A percentile compares a stretch with the other conserved stretches of the same genome.
Evolutionary conservation across 92 coral and sea anemone genomes (phyloP).

Genomic region (Parazoanthus swiftii): DNA sequence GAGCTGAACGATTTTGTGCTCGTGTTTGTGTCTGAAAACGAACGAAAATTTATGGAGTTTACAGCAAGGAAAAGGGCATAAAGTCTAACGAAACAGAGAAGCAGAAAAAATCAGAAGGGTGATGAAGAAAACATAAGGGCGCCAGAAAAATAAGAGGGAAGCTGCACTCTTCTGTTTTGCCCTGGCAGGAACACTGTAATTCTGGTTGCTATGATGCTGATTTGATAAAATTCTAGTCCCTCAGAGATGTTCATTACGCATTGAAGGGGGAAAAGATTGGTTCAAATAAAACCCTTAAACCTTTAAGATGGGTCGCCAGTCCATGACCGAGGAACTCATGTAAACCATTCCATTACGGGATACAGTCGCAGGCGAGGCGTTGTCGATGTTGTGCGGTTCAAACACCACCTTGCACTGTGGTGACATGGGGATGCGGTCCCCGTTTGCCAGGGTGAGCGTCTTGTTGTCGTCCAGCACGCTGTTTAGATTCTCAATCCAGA

Average conservation of each 20-base stretch:
- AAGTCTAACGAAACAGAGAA: no score
- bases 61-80: no score
- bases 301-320: conserved; percentile 90
- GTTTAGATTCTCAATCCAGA: conserved; percentile 92
- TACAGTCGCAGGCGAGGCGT: conserved; percentile 93
- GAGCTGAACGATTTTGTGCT: no score
- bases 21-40: no score
- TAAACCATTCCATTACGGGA: conserved; percentile 93
- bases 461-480: conserved; percentile 89
- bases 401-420: conserved; percentile 89
- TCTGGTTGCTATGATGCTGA: background rate
- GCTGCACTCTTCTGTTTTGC: no score
- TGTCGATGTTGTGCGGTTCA: conserved; percentile 91
- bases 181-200: no score
- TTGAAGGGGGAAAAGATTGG: background rate
- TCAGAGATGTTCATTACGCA: background rate
- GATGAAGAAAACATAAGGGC: no score
- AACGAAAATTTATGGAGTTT: no score
- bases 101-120: no score
- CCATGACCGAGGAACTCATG: conserved; percentile 97
- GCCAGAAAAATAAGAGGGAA: no score
- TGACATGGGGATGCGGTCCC: conserved; percentile 91
- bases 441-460: conserved; percentile 86
- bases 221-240: no score
- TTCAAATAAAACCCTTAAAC: conserved; percentile 22